Conservation (phyloP, 2,113 vertebrate genomes). For the Donacobius atricapilla region DNA sequence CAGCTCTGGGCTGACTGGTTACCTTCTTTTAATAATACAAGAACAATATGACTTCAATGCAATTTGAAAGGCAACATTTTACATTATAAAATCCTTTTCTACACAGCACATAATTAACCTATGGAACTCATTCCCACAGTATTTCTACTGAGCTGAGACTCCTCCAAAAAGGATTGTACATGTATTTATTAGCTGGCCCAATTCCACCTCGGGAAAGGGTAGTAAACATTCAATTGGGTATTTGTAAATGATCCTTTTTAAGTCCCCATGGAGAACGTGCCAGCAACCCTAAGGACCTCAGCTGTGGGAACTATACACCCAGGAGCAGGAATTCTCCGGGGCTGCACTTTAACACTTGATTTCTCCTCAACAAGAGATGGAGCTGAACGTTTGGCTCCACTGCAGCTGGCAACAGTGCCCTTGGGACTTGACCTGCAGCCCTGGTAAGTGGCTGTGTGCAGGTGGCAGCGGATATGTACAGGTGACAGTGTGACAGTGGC, state of each 20-base stretch:
- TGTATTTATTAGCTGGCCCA: neutral
- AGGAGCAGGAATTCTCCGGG: neutral
- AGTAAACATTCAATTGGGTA: neutral
- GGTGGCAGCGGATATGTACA: neutral
- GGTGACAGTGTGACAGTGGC: neutral
- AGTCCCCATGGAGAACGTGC: neutral
- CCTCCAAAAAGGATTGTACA: rapidly evolving
- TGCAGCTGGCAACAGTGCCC: neutral
- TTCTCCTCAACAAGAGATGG: neutral
- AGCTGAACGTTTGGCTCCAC: neutral
- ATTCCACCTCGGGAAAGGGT: neutral
- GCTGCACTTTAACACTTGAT: too few relatives aligned
- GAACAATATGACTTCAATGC: neutral
- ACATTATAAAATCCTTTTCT: neutral
- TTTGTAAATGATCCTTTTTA: neutral
- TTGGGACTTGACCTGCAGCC: rapidly evolving
- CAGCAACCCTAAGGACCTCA: neutral
- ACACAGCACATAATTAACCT: neutral
- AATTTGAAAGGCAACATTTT: neutral
- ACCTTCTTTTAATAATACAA: neutral
- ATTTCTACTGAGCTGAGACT: neutral
- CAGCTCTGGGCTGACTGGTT: neutral
- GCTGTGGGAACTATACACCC: neutral
- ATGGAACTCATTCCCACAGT: neutral
- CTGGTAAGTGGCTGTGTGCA: neutral